Conservation (phyloP, 2,113 vertebrate genomes). For the Neomonachus schauinslandi region DNA sequence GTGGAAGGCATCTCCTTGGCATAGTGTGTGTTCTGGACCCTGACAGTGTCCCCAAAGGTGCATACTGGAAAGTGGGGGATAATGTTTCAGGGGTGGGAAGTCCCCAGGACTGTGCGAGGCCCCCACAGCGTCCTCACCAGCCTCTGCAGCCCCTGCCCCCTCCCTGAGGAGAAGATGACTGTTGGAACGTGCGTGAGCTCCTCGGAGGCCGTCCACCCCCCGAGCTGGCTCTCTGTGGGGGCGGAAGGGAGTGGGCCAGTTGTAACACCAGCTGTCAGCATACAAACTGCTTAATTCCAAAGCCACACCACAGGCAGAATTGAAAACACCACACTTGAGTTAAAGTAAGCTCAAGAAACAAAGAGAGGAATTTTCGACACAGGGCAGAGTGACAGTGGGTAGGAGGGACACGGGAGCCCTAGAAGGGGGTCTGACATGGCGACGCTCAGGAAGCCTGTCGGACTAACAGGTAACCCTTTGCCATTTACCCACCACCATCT, state of each 20-base stretch:
- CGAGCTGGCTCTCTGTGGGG: conserved; percentile 4
- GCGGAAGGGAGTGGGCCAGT: conserved; percentile 46
- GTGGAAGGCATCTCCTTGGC: not conserved
- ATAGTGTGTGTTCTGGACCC: not conserved
- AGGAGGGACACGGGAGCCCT: not conserved
- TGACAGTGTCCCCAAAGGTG: not conserved
- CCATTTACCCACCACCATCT: not conserved
- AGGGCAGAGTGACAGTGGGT: not conserved
- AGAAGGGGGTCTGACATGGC: not conserved
- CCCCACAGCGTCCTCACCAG: rapidly evolving
- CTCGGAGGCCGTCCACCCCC: not conserved
- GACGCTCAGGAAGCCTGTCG: not conserved
- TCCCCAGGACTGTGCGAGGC: not conserved
- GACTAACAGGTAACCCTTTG: not conserved
- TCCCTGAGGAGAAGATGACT: not conserved
- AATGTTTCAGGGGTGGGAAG: not conserved
- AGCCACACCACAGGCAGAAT: conserved; percentile 56
- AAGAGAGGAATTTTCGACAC: conserved; percentile 35
- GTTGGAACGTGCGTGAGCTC: rapidly evolving
- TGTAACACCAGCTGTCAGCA: conserved; percentile 62
- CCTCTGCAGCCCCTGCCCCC: not conserved
- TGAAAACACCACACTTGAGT: conserved; percentile 52
- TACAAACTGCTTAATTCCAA: conserved; percentile 49
- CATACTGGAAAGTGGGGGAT: not conserved
- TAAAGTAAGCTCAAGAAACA: conserved; percentile 59